Base-by-base conservation (phyloP, 2,888 invertebrate genomes). In the Gastracanthus pulcherrimus region DNA sequence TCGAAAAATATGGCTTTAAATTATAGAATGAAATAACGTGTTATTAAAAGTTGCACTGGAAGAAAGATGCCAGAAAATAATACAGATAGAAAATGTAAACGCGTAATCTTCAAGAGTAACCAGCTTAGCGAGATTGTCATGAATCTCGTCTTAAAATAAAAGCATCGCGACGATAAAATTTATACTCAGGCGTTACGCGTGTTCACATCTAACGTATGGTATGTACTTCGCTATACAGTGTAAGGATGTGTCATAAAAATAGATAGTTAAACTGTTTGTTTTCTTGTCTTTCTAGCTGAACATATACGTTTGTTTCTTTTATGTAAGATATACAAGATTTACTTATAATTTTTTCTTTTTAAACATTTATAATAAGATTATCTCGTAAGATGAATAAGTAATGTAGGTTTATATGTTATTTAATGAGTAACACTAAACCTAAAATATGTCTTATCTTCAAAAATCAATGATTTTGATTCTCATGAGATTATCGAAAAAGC, bases 121-220 rank as follows among this genome's bases (percentile, higher is more conserved):
- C 34, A 26, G 38, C 23, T 55, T 38, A 55, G n/a, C 16, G 11
- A 38, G 58, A 55, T 58, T 58, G 36, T 55, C 36, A 23, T 70
- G 67, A 67, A 67, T 67, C 34, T 29, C 31, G n/a, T 36, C 11
- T 26, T 31, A 48, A 23, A 31, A 69, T 34, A 48, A 69, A 45
- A 48, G 19, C n/a, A 69, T 34, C 26, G 26, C 19, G 48, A 45
- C 6, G 48, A 31, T 66, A 66, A 66, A 26, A 41, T 41, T 23
- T 66, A 66, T 66, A 38, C 26, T 66, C 13, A 23, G 38, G 66
- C 19, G 16, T 66, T 66, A 41, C 66, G 38, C 66, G 38, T 66
- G 60, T 60, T 31, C 31, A 60, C 16, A 60, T 60, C 48, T 48
- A 60, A 60, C 31, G n/a, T 11, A 4, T 38, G 26, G 41, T 9